Percentiles rank a stretch among this genome's conserved stretches.
Conservation (phyloP, 2,888 invertebrate species). For the Epirrhoe tristata region DNA sequence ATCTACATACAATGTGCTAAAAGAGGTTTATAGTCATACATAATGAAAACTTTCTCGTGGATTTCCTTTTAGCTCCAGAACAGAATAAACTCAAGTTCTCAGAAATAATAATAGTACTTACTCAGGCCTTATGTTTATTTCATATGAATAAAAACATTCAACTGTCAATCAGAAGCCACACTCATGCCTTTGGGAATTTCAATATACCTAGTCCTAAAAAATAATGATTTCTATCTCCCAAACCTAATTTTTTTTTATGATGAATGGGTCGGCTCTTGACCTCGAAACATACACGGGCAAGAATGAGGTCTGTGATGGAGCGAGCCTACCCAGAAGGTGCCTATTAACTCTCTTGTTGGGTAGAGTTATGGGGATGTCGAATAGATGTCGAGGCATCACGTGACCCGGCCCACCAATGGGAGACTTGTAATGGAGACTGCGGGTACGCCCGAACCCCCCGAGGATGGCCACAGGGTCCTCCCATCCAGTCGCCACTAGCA, state of each 20-base stretch:
- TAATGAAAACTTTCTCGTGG: conserved; percentile 13
- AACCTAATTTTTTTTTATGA: neutral
- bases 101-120: neutral
- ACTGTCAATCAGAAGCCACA: conserved; percentile 13
- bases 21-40: conserved; percentile 6
- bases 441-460: no score
- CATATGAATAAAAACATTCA: neutral
- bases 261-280: no score
- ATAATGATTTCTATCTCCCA: neutral
- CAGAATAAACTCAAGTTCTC: conserved; percentile 4
- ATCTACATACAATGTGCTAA: conserved; percentile 1
- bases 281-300: no score
- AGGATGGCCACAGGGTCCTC: no score
- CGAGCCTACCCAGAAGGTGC: no score
- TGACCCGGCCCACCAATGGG: no score
- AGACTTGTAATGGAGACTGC: no score
- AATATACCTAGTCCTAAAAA: neutral
- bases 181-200: neutral
- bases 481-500: no score
- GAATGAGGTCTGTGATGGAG: no score
- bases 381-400: no score
- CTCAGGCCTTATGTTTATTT: conserved; percentile 9
- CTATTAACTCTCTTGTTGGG: no score
- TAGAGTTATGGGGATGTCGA: no score
- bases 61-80: conserved; percentile 15